phyloP scores from a whole-genome alignment of 23 tunicate genomes.

The Aplidium turbinatum region DNA sequence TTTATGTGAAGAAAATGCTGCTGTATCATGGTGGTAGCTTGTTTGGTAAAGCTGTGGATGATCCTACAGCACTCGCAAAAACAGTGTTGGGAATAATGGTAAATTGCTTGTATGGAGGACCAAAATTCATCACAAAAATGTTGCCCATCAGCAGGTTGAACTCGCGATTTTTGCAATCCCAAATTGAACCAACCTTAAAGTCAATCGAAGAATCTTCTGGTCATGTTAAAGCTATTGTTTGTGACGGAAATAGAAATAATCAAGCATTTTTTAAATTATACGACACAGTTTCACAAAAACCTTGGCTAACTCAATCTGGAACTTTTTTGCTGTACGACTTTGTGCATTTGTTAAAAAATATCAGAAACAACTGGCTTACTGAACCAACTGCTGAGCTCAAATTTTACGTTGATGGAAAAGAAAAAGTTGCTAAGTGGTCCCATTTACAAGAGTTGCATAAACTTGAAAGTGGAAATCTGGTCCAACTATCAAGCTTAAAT shows the following conservation, averaged over 20 bases:
- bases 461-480: background rate
- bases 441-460: conserved; percentile 6
- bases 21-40: conserved; percentile 17
- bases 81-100: conserved; percentile 21
- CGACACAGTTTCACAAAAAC: conserved; percentile 13
- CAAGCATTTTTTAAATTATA: conserved; percentile 17
- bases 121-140: background rate
- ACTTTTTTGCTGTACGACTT: conserved; percentile 18
- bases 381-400: conserved; percentile 11
- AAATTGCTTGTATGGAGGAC: background rate
- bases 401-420: conserved; percentile 12
- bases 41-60: conserved; percentile 9
- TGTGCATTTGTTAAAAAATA: conserved; percentile 25
- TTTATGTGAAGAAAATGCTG: conserved; percentile 26
- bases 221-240: conserved; percentile 16
- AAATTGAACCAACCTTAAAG: conserved; percentile 1
- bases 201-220: background rate
- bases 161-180: background rate
- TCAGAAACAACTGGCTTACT: conserved; percentile 12
- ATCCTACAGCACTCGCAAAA: conserved; percentile 25
- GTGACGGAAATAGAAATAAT: conserved; percentile 25
- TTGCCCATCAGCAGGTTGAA: conserved; percentile 1
- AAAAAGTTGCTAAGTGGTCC: conserved; percentile 25
- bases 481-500: conserved; percentile 12
- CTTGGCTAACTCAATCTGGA: conserved; percentile 21